Evolutionary conservation across 2,888 invertebrate genomes (phyloP).

Genomic region (Elgonia sp.): DNA sequence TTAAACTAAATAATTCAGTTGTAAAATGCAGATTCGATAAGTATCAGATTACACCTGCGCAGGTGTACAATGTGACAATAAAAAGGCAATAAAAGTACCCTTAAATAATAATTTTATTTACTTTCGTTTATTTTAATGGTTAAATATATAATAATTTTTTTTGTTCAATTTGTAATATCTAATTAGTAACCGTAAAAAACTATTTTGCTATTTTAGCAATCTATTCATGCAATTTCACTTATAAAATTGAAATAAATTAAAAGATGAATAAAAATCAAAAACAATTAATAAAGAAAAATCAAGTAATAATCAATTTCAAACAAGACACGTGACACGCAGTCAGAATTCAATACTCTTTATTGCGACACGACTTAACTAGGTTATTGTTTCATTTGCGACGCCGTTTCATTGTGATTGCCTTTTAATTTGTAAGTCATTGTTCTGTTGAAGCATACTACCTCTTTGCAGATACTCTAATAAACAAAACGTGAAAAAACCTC

Average conservation of each 20-base stretch:
- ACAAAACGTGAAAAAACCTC: slow-evolving; percentile 37
- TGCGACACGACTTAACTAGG: slow-evolving; percentile 44
- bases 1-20: slow-evolving; percentile 9
- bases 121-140: slow-evolving; percentile 31
- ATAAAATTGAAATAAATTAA: slow-evolving; percentile 19
- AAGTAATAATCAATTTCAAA: slow-evolving; percentile 4
- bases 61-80: slow-evolving; percentile 38
- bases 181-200: no score
- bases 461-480: slow-evolving; percentile 52
- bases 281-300: neutral
- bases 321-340: slow-evolving; percentile 14
- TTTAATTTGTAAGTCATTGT: slow-evolving; percentile 58
- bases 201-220: no score
- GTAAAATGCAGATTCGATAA: slow-evolving; percentile 10
- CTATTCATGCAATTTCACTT: no score
- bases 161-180: no score
- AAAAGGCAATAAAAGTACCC: slow-evolving; percentile 28
- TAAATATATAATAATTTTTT: neutral
- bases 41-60: slow-evolving; percentile 8
- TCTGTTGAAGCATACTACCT: slow-evolving; percentile 27
- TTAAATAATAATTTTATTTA: slow-evolving; percentile 11
- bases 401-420: slow-evolving; percentile 39
- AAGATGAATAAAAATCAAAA: neutral
- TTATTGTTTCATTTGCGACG: slow-evolving; percentile 60
- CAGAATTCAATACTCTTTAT: slow-evolving; percentile 27